Conservation (phyloP, 2,888 invertebrate genomes). For the Xestobium rufovillosum region DNA sequence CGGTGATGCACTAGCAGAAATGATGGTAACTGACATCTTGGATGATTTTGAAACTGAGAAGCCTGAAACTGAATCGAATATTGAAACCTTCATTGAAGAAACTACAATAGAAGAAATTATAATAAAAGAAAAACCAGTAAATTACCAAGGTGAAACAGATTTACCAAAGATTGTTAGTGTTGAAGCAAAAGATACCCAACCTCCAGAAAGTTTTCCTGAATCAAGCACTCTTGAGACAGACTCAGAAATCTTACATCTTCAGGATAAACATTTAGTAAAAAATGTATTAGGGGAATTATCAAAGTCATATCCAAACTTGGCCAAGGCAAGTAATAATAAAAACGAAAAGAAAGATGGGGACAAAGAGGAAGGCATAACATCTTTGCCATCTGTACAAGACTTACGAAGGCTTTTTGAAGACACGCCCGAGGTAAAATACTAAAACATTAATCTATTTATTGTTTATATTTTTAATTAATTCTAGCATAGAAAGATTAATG, state of each 20-base stretch:
- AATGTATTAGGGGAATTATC: constrained; percentile 31
- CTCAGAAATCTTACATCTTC: constrained; percentile 27
- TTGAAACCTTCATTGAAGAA: constrained; percentile 12
- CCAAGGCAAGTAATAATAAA: constrained; percentile 6
- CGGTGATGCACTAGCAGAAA: too few species aligned
- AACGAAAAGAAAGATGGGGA: background rate
- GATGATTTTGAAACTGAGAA: background rate
- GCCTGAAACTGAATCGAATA: background rate
- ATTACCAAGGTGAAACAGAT: constrained; percentile 14
- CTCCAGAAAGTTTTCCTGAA: constrained; percentile 10
- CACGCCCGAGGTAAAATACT: constrained; percentile 27
- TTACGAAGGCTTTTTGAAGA: constrained; percentile 33
- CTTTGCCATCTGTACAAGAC: constrained; percentile 30
- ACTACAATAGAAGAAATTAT: constrained; percentile 11
- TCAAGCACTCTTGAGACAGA: constrained; percentile 18
- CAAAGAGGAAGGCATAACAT: constrained; percentile 3
- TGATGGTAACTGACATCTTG: constrained; percentile 1
- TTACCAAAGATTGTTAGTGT: constrained; percentile 2
- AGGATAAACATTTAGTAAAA: constrained; percentile 30
- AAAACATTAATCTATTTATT: background rate
- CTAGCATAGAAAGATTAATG: too few species aligned
- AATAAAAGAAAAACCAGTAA: constrained; percentile 15
- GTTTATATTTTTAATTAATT: too few species aligned
- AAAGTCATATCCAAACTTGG: constrained; percentile 30
- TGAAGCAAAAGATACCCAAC: background rate